These are phyloP conservation scores for Pachymerium ferrugineum DNA, from an alignment of 2,888 invertebrate genomes.

Conservation along the genomic window DNA sequence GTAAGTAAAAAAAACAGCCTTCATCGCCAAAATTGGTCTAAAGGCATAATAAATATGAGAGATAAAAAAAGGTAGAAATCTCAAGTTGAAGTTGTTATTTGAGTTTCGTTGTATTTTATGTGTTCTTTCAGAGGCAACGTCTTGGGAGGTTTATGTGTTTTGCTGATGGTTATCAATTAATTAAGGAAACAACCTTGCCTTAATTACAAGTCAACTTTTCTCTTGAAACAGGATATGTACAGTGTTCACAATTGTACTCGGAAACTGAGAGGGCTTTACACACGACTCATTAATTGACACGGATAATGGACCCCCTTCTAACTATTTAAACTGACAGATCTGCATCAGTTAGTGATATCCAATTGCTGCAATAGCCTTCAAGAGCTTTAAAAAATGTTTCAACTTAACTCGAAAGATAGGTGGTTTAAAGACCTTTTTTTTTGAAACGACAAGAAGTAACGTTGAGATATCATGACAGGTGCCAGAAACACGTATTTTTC, in stretches of 20 bases:
- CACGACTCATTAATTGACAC: constrained; percentile 10
- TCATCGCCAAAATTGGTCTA: not conserved
- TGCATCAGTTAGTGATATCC: too few relatives aligned
- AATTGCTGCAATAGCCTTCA: not conserved
- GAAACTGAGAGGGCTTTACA: constrained; percentile 17
- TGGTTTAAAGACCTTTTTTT: too few relatives aligned
- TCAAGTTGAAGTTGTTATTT: not conserved
- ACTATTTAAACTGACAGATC: constrained; percentile 1
- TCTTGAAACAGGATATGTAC: constrained; percentile 19
- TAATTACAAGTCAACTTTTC: constrained; percentile 12
- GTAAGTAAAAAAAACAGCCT: not conserved
- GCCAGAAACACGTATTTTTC: too few relatives aligned
- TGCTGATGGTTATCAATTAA: constrained; percentile 16
- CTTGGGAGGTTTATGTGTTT: constrained; percentile 3
- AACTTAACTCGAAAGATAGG: too few relatives aligned
- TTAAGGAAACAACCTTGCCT: constrained; percentile 14
- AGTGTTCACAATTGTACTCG: constrained; percentile 4
- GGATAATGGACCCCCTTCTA: not conserved
- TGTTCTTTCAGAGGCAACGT: not conserved
- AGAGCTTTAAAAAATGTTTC: not conserved
- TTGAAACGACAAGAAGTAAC: not conserved
- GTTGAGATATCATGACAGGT: too few relatives aligned
- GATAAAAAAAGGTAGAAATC: not conserved
- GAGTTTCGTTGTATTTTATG: not conserved
- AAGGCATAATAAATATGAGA: not conserved